Percentiles rank a stretch among this genome's conserved stretches.
Conservation (phyloP, 2,888 invertebrate genomes). For the Strigamia maritima region DNA sequence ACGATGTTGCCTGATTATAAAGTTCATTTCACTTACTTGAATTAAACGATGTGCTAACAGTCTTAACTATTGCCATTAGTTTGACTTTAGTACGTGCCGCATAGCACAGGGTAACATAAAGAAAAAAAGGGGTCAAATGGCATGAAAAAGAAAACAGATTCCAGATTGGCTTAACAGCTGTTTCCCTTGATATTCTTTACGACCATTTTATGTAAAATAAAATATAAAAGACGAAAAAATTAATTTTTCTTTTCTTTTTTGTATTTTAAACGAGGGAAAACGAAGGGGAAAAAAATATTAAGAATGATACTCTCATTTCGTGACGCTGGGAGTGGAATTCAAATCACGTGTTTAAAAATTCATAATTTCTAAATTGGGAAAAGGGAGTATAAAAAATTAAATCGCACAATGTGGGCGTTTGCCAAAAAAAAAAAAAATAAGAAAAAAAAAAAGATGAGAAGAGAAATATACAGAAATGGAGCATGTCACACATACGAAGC, state of each 20-base stretch:
- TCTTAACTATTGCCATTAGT: constrained; percentile 4
- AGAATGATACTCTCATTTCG: background rate
- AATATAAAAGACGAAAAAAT: background rate
- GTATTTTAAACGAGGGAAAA: too few relatives aligned
- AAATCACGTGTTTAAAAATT: background rate
- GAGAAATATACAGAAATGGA: background rate
- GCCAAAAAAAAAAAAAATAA: background rate
- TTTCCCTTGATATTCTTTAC: background rate
- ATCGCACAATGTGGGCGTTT: background rate
- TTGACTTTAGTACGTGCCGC: background rate
- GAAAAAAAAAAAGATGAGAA: background rate
- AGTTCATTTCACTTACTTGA: background rate
- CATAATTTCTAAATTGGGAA: constrained; percentile 4
- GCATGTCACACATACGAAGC: background rate
- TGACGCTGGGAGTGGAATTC: background rate
- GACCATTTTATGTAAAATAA: background rate
- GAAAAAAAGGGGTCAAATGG: background rate
- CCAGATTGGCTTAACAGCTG: constrained; percentile 2
- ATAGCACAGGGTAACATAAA: background rate
- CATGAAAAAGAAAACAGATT: background rate
- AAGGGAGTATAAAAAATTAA: background rate
- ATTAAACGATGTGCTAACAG: background rate
- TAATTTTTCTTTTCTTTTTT: background rate
- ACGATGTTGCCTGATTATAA: background rate
- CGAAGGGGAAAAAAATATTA: background rate